Evolutionary conservation across 2,888 invertebrate species (phyloP), one percentile per base, ranked within the genome.

Genomic region (Periphyllus acericola): DNA sequence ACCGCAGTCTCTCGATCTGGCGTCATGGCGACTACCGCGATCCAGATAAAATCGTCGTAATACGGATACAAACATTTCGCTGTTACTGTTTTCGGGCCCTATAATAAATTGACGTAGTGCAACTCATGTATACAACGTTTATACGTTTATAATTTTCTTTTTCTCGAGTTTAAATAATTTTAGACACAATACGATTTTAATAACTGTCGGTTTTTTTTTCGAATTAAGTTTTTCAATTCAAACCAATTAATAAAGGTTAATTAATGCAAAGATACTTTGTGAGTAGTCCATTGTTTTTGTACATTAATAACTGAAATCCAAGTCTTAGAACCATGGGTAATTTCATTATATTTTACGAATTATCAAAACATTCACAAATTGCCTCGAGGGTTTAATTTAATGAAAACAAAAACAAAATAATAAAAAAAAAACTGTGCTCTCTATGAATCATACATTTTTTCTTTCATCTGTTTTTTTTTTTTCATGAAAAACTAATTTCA

Each of bases 401-500:
- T 75, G 40, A 75, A 60, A 83, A 60, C 32, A 72, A 83, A 34
- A 83, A 83, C 55, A 55, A 21, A 60, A 75, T 52, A 46, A 71
- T 3, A 40, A 46, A 46, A 72, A 34, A 83, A 75, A 60, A 75
- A 25, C 36, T 75, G 29, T 36, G 9, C 36, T 83, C 40, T 66
- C 40, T 75, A 60, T 75, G 40, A 36, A 21, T 74, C 55, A 60
- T 83, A 83, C 29, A 74, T 74, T 55, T 75, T 84, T 66, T 46
- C 76, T 66, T 84, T 75, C 25, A 46, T 84, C 60, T 84, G 60
- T 55, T 46, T 60, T 60, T 60, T 60, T 60, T 60, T 60, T 60
- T 60, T 60, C 21, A 60, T 60, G 72, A 83, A 72, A 83, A 84
- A 76, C 36, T 76, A 84, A 84, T 76, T 84, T 60, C 29, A 79